Base-by-base conservation (phyloP, 2,113 vertebrate genomes). In the Pelecanoides urinatrix region DNA sequence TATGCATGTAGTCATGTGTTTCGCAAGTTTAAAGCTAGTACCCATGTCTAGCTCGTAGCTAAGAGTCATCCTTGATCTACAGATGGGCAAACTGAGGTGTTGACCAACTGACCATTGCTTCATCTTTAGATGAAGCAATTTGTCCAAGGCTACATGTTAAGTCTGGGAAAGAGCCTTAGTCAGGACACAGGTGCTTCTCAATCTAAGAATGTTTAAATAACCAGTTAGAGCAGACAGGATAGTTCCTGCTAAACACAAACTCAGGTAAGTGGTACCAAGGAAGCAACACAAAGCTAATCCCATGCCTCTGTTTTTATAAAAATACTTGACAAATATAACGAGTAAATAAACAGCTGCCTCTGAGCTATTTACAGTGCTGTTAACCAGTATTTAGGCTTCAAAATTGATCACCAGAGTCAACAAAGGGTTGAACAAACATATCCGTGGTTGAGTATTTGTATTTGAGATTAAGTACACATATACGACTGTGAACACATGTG, bases 391-490 rank as follows among this genome's bases (percentile, higher is more conserved):
- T 95, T 75, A 94, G 89, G 58, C 70, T 97, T 92, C 88, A 91
- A 89, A 95, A 96, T 82, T 95, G 95, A 94, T 94, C 94, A 94
- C 88, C 49, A 94, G 80, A 95, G 92, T 96, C 86, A 96, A 96
- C 88, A 94, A 68, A 86, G 84, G 16, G 53, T 75, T 96, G 95
- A 94, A 96, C 80, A 97, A 97, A 97, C 94, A 94, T 66, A 92
- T 80, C 74, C 7, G 0, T 20, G 66, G 77, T n/a, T 50, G 73
- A 97, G 83, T 97, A 94, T 97, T 97, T 97, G 94, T 94, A 95
- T 94, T 96, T 87, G 84, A 96, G 91, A 97, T 95, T 97, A 97
- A 88, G 89, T 94, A 94, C 89, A 95, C 92, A 87, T 70, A 89
- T 82, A 91, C 9, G 34, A 94, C 80, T 61, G 61, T 61, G 91